Conservation (phyloP, 30 jellyfish, hydroid and myxozoan genomes). For the Morbakka virulenta region DNA sequence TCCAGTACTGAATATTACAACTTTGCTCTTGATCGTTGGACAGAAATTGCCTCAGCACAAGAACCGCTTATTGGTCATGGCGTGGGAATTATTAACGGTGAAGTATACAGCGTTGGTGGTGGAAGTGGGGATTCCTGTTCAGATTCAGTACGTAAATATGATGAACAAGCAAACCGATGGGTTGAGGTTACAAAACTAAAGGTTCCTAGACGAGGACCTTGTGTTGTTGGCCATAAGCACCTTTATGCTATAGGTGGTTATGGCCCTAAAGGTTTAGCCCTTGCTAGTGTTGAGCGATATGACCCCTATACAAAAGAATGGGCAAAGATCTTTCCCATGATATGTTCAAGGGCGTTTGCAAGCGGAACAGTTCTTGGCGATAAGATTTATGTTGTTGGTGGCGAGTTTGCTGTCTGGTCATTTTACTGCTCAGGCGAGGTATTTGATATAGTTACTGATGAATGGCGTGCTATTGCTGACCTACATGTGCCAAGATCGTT, state of each 20-base stretch:
- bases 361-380: conserved; percentile 90
- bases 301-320: conserved; percentile 89
- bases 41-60: conserved; percentile 40
- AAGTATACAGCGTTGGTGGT: conserved; percentile 85
- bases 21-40: conserved; percentile 78
- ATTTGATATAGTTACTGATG: conserved; percentile 79
- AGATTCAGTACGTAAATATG: conserved; percentile 65
- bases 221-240: conserved; percentile 82
- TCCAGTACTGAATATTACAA: conserved; percentile 58
- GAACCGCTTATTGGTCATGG: conserved; percentile 71
- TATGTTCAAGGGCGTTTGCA: conserved; percentile 91
- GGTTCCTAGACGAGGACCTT: conserved; percentile 93
- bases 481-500: conserved; percentile 79
- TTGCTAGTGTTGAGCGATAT: conserved; percentile 95
- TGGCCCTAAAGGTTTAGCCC: conserved; percentile 84
- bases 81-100: conserved; percentile 79
- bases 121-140: conserved; percentile 62
- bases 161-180: conserved; percentile 50
- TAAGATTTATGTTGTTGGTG: conserved; percentile 89
- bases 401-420: conserved; percentile 99
- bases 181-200: conserved; percentile 47
- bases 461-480: conserved; percentile 88
- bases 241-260: conserved; percentile 97
- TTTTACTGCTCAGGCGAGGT: conserved; percentile 95
- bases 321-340: conserved; percentile 96